Base-by-base conservation (phyloP, 2,113 vertebrate genomes). In the Butorides virescens region DNA sequence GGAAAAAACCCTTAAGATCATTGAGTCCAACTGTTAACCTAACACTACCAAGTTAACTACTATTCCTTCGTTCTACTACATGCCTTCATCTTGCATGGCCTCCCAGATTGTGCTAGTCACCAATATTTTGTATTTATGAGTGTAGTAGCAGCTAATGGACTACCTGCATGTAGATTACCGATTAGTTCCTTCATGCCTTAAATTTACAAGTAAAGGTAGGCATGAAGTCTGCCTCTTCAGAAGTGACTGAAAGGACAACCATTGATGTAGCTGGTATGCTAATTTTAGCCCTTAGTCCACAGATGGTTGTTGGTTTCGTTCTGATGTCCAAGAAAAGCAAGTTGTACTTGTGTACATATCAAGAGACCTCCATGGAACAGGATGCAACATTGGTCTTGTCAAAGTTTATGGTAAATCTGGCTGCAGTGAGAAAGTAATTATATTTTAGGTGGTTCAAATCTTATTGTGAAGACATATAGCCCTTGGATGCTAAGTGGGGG, bases 21-120 rank as follows among this genome's bases (percentile, higher is more conserved):
- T 32, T 44, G 14, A 44, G 42, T 44, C 42, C 0, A 1, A n/a
- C 19, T 6, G 0, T 29, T 71, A 55, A 68, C 18, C 6, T 47
- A 30, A 36, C 12, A 7, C 52, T 59, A 15, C 29, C 37, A 59
- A n/a, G 23, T 25, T 66, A 46, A 46, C 22, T 29, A 58, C 27
- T 34, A 1, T 30, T 59, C 29, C 39, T 59, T 61, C 6, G 2
- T 79, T 73, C 29, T 39, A 3, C 37, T 73, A 26, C 19, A 52
- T 63, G 44, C 47, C n/a, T 67, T 81, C 19, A 7, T 27, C 18
- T 36, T 36, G 42, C 26, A 6, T 27, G 49, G 29, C 47, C 36
- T 37, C 36, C 20, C 13, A 71, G 36, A 15, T 37, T 44, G 42
- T 2, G 0, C 36, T 63, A 44, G 13, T 52, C 58, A 92, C 29